These are phyloP conservation scores for Nemopilema nomurai DNA, from an alignment of 30 jellyfish, hydroid and myxozoan species.

Conservation along the genomic window DNA sequence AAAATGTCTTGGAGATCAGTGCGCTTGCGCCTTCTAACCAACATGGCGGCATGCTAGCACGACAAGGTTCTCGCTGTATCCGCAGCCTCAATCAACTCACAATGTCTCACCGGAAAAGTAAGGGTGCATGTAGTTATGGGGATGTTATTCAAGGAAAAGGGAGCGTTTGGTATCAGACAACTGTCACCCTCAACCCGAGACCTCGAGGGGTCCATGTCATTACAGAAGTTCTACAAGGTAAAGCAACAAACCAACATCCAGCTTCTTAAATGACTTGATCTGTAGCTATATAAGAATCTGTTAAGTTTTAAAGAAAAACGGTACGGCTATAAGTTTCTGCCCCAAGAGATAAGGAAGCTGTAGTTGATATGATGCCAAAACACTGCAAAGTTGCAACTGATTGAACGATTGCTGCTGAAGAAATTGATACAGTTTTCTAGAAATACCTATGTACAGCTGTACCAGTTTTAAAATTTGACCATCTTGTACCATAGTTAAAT, in stretches of 20 bases:
- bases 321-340: too few species aligned
- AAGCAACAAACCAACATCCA: too few species aligned
- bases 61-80: neutral
- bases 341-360: too few species aligned
- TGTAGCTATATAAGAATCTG: too few species aligned
- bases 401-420: too few species aligned
- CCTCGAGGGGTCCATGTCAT: conserved; percentile 92
- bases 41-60: neutral
- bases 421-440: neutral
- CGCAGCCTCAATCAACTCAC: neutral
- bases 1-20: too few species aligned
- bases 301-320: too few species aligned
- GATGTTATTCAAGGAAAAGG: conserved; percentile 57
- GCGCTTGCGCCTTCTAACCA: too few species aligned
- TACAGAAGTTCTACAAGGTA: conserved; percentile 69
- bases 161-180: conserved; percentile 72
- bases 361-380: too few species aligned
- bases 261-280: too few species aligned
- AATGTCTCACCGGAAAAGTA: conserved; percentile 33
- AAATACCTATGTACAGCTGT: neutral
- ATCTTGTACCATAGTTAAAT: too few species aligned
- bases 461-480: neutral
- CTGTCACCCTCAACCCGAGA: conserved; percentile 62
- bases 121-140: conserved; percentile 32
- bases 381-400: too few species aligned